phyloP scores from a whole-genome alignment of 2,797 vertebrate species.

The Alcedo atthis region DNA sequence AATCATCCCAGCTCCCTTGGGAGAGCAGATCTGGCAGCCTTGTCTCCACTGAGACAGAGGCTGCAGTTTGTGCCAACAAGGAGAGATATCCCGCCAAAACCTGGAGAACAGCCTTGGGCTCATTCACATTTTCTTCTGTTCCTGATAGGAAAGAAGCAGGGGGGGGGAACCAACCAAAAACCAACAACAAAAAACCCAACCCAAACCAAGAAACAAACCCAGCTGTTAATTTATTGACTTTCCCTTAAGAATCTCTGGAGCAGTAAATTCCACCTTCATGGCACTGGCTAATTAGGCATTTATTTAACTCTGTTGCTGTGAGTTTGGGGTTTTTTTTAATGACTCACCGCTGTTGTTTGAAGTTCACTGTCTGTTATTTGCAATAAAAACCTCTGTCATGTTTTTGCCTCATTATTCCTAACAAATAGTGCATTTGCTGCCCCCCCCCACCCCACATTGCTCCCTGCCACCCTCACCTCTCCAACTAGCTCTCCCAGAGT shows the following conservation, averaged over 20 bases:
- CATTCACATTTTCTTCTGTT: slow-evolving; percentile 62
- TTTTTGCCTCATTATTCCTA: slow-evolving; percentile 83
- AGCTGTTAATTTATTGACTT: slow-evolving; percentile 82
- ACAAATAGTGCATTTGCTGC: slow-evolving; percentile 77
- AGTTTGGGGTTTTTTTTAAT: slow-evolving; percentile 65
- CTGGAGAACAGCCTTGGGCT: slow-evolving; percentile 46
- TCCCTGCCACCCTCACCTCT: slow-evolving; percentile 64
- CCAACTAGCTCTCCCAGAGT: slow-evolving; percentile 66
- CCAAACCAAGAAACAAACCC: not conserved
- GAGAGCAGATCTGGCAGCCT: not conserved
- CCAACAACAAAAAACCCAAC: not conserved
- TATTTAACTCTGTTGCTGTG: slow-evolving; percentile 82
- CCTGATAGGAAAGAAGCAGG: slow-evolving; percentile 14
- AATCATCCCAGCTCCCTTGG: not conserved
- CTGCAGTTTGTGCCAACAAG: slow-evolving; percentile 43
- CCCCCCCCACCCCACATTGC: not conserved
- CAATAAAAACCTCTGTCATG: slow-evolving; percentile 82
- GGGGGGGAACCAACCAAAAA: not conserved
- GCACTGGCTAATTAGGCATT: slow-evolving; percentile 83
- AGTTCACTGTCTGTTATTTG: slow-evolving; percentile 82
- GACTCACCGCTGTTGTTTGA: slow-evolving; percentile 81
- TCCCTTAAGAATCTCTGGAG: slow-evolving; percentile 76
- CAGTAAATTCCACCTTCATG: slow-evolving; percentile 81
- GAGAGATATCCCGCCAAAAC: slow-evolving; percentile 59
- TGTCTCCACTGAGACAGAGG: not conserved